These are phyloP conservation scores for Myotis vivesi DNA, from an alignment of 2,797 vertebrate genomes.

Conservation along the genomic window DNA sequence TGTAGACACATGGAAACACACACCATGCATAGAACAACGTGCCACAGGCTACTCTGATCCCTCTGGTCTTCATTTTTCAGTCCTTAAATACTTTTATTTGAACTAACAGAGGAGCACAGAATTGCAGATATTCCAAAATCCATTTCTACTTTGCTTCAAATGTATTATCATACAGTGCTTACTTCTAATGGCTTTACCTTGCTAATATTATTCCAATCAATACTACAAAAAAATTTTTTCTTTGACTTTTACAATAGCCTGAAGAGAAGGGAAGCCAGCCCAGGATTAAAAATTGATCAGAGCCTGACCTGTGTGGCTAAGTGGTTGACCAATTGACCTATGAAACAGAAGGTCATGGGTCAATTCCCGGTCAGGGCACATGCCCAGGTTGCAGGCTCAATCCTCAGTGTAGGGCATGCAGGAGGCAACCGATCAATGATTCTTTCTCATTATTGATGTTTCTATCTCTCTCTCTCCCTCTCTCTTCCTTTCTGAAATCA, in stretches of 20 bases:
- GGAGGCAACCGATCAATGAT: too few species aligned
- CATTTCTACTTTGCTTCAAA: constrained; percentile 63
- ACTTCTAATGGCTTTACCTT: constrained; percentile 44
- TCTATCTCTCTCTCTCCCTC: too few species aligned
- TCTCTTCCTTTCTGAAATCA: too few species aligned
- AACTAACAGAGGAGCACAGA: constrained; percentile 15
- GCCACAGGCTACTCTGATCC: neutral
- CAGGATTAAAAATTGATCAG: constrained; percentile 49
- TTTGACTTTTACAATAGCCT: constrained; percentile 60
- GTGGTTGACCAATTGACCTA: too few species aligned
- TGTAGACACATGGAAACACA: neutral
- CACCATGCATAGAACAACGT: neutral
- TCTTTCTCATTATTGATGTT: too few species aligned
- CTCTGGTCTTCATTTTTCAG: constrained; percentile 5
- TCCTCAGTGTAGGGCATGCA: too few species aligned
- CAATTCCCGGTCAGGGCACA: too few species aligned
- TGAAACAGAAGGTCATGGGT: too few species aligned
- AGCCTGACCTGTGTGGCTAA: neutral
- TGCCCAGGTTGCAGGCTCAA: too few species aligned
- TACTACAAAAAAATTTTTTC: constrained; percentile 46
- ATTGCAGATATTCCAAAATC: constrained; percentile 51
- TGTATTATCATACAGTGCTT: constrained; percentile 50
- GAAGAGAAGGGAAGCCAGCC: constrained; percentile 34
- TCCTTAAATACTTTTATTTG: constrained; percentile 36
- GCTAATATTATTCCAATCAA: constrained; percentile 50